phyloP scores from a whole-genome alignment of 2,797 vertebrate genomes.

The Tolypeutes matacus region DNA sequence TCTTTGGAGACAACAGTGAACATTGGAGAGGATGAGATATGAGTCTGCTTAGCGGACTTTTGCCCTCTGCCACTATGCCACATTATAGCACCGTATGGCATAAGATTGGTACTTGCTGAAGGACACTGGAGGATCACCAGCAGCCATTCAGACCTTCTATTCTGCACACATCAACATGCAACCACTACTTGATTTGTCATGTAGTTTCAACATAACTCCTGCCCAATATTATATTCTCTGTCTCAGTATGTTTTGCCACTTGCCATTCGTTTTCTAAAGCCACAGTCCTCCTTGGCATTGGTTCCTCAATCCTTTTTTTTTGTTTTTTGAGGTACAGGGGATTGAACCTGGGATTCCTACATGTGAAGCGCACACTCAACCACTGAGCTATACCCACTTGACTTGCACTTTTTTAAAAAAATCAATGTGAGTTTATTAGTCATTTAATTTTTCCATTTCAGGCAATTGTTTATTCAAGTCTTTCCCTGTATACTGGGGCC shows the following conservation, averaged over 20 bases:
- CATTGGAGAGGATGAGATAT: background rate
- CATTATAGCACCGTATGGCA: fast-evolving
- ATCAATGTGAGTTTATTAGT: too few species aligned
- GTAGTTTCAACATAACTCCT: background rate
- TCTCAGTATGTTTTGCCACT: background rate
- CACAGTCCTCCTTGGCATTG: background rate
- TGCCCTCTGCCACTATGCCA: fast-evolving
- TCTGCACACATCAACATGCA: background rate
- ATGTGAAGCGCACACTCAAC: too few species aligned
- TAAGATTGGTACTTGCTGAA: background rate
- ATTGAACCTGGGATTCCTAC: too few species aligned
- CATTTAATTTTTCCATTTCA: too few species aligned
- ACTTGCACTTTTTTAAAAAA: too few species aligned
- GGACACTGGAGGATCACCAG: background rate
- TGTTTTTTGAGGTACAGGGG: too few species aligned
- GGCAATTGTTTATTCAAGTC: too few species aligned
- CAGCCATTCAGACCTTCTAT: background rate
- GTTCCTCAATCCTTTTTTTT: too few species aligned
- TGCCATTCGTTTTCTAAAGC: background rate
- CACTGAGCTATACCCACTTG: too few species aligned
- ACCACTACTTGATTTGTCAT: background rate
- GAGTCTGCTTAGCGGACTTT: background rate
- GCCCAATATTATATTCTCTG: background rate
- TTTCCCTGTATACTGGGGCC: too few species aligned
- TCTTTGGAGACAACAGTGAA: background rate